Evolutionary conservation across 1,140 invertebrate species (phyloP).

Genomic region (Drosophila nasuta): DNA sequence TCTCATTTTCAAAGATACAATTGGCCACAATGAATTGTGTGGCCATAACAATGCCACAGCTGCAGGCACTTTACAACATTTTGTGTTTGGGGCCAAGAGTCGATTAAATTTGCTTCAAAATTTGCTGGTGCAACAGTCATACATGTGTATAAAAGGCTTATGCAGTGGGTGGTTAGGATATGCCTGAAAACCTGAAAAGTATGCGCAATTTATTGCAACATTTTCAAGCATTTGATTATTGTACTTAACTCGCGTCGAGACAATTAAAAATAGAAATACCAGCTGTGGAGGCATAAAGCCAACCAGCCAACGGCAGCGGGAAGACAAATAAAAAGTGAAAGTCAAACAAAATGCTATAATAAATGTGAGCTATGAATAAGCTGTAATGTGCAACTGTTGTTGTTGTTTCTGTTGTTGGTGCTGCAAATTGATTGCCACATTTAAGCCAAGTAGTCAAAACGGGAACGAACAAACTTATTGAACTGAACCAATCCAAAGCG

Average conservation of each 20-base stretch:
- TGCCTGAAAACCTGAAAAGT: background rate
- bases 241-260: conserved; percentile 24
- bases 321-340: conserved; percentile 66
- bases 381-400: conserved; percentile 49
- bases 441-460: conserved; percentile 68
- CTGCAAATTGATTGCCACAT: conserved; percentile 72
- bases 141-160: background rate
- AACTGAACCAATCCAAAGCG: background rate
- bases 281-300: conserved; percentile 7
- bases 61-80: conserved; percentile 42
- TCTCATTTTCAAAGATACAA: conserved; percentile 8
- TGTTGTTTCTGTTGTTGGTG: conserved; percentile 32
- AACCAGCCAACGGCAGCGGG: conserved; percentile 24
- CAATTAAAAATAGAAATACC: conserved; percentile 48
- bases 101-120: background rate
- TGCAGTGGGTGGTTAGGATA: conserved; percentile 20
- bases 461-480: conserved; percentile 60
- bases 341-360: conserved; percentile 66
- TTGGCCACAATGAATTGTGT: conserved; percentile 16
- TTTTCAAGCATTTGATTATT: conserved; percentile 13
- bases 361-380: conserved; percentile 61
- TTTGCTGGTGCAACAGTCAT: conserved; percentile 14
- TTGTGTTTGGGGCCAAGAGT: background rate
- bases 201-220: conserved; percentile 35
- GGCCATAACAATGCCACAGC: conserved; percentile 52